Base-by-base conservation (phyloP, 53 echinoderm and acorn worm species). In the Apostichopus leukothele region DNA sequence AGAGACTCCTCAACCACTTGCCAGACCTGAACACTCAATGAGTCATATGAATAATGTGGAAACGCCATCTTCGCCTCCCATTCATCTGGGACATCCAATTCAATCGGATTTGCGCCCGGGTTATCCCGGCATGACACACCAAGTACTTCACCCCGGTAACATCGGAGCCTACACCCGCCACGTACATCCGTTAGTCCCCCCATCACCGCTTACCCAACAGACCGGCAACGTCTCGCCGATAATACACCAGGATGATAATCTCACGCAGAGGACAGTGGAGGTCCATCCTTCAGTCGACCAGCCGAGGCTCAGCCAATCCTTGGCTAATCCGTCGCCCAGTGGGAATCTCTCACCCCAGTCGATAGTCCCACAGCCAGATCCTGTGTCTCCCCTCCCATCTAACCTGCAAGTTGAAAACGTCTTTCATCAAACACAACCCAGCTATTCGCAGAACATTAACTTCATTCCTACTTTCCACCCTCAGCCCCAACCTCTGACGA, bases 401-500 rank as follows among this genome's bases (percentile, higher is more conserved):
- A 85, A 66, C 39, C 67, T 85, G 1, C 85, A 85, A 67, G 85
- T 85, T 50, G 85, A 85, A 63, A 85, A 85, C 10, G 20, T 67
- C 14, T 51, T 75, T 50, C 83, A 83, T 83, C 83, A 83, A 52
- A 9, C 54, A 50, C 88, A 87, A 73, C 86, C 67, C 27, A 19
- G 52, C n/a, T 75, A 87, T 53, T 51, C 75, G 16, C 88, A 87
- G 27, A 75, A 75, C 54, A 87, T 87, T 0, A 87, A 87, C 7
- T 87, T 74, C 53, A 52, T 87, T 53, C 88, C 74, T 27, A 53
- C 74, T 18, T 87, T 74, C 54, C 88, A 74, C 53, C 74, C 88
- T 51, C 88, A 50, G 54, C 88, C 85, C 18, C 85, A 85, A 67
- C 85, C 85, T 27, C 63, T 85, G 13, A 85, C 85, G 67, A 63